Conservation (phyloP, 2,888 invertebrate species). For the Liopterus haemorrhoidalis region DNA sequence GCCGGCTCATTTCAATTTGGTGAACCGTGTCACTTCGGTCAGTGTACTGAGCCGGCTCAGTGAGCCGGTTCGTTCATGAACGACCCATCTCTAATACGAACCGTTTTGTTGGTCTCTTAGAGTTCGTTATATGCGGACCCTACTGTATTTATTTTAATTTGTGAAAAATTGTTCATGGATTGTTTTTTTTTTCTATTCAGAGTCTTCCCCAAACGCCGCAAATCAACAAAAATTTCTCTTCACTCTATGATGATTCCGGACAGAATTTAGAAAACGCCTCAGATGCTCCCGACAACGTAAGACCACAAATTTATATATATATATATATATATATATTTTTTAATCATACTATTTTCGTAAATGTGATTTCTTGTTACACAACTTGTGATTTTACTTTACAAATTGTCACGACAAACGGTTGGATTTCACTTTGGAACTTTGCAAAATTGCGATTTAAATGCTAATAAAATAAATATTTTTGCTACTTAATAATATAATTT, state of each 20-base stretch:
- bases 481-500: no score
- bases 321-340: slow-evolving; percentile 12
- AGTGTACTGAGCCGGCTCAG: no score
- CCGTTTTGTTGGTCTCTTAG: no score
- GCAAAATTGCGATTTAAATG: slow-evolving; percentile 2
- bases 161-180: no score
- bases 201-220: slow-evolving; percentile 57
- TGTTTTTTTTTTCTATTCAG: slow-evolving; percentile 43
- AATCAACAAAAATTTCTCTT: slow-evolving; percentile 41
- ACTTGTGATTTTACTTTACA: slow-evolving; percentile 1
- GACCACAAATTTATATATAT: slow-evolving; percentile 28
- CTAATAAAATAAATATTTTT: no score
- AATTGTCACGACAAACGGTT: slow-evolving; percentile 4
- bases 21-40: no score
- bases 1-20: no score
- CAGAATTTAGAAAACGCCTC: slow-evolving; percentile 38
- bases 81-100: no score
- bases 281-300: slow-evolving; percentile 45
- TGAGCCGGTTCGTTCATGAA: no score
- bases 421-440: slow-evolving; percentile 1
- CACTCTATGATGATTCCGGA: slow-evolving; percentile 41
- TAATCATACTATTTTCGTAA: slow-evolving; percentile 8
- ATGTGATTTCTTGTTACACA: no score
- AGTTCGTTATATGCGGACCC: no score
- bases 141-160: no score